A percentile compares a stretch with the other conserved stretches of the same genome.
Evolutionary conservation across 2,113 vertebrate species (phyloP).

Genomic region (Pleuronectes platessa): DNA sequence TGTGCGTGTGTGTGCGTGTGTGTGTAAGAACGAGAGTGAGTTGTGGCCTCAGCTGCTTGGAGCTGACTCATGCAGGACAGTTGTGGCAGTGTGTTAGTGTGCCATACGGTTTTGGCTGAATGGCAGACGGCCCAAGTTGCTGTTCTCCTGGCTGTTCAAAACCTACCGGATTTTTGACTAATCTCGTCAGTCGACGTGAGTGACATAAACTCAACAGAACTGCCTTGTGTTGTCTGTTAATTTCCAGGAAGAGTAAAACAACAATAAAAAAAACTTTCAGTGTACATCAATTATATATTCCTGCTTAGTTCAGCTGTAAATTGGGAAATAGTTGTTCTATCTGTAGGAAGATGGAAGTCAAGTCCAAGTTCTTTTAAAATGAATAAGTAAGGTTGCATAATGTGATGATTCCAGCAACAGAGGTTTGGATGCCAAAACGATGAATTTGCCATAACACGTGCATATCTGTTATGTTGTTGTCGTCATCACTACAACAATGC

Average conservation of each 20-base stretch:
- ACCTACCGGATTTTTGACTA: neutral
- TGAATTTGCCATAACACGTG: neutral
- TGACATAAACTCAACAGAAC: neutral
- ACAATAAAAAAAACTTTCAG: neutral
- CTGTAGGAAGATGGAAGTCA: neutral
- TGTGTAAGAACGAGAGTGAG: slow-evolving; percentile 20
- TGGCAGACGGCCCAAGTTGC: neutral
- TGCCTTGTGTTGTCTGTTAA: neutral
- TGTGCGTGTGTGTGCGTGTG: slow-evolving; percentile 24
- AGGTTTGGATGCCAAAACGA: neutral
- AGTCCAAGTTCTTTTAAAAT: neutral
- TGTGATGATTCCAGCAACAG: no score
- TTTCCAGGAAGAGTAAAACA: neutral
- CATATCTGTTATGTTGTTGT: neutral
- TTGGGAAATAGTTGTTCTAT: neutral
- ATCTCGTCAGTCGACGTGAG: neutral
- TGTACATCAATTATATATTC: neutral
- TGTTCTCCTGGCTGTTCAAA: neutral
- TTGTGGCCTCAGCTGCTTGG: slow-evolving; percentile 50
- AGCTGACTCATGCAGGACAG: slow-evolving; percentile 47
- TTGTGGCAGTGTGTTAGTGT: slow-evolving; percentile 18
- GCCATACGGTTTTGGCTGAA: neutral
- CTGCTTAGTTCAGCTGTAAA: neutral
- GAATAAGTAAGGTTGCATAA: neutral
- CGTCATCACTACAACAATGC: neutral